A percentile compares a stretch with the other conserved stretches of the same genome.
Evolutionary conservation across 2,797 vertebrate species (phyloP).

Genomic region (Microctenopoma lineatum): DNA sequence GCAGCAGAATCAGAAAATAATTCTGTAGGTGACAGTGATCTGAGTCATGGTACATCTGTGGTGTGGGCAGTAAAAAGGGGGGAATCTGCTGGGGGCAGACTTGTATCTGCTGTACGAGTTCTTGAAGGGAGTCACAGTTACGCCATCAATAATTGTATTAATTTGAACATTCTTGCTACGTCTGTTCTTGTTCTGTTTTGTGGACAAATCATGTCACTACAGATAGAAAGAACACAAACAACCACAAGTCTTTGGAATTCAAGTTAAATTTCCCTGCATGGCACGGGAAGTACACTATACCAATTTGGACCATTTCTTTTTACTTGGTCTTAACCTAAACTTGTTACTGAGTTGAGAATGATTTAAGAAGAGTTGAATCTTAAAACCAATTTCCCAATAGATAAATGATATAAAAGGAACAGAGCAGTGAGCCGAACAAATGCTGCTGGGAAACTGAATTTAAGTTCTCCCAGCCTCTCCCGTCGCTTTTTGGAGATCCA

Average conservation of each 20-base stretch:
- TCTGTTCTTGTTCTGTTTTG: background rate
- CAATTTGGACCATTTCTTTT: no score
- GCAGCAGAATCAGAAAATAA: slow-evolving; percentile 3
- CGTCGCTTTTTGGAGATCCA: slow-evolving; percentile 1
- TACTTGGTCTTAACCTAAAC: background rate
- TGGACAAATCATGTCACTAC: slow-evolving; percentile 1
- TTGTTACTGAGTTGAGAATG: background rate
- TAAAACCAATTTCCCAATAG: background rate
- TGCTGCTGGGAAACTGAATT: background rate
- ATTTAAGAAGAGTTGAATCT: slow-evolving; percentile 4
- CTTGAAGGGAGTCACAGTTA: background rate
- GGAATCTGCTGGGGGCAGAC: slow-evolving; percentile 13
- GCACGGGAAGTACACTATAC: background rate
- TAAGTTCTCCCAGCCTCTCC: background rate
- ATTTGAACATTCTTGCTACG: background rate
- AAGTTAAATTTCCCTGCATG: slow-evolving; percentile 9
- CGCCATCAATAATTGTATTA: slow-evolving; percentile 1
- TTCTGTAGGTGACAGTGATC: background rate
- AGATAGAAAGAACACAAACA: background rate
- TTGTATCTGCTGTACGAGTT: background rate
- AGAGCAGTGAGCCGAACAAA: slow-evolving; percentile 12
- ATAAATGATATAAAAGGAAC: slow-evolving; percentile 3
- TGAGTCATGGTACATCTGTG: slow-evolving; percentile 1
- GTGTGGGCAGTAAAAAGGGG: slow-evolving; percentile 6
- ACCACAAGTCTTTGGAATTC: background rate